phyloP scores from a whole-genome alignment of 2,113 vertebrate genomes.

The Speoplatyrhinus poulsoni region DNA sequence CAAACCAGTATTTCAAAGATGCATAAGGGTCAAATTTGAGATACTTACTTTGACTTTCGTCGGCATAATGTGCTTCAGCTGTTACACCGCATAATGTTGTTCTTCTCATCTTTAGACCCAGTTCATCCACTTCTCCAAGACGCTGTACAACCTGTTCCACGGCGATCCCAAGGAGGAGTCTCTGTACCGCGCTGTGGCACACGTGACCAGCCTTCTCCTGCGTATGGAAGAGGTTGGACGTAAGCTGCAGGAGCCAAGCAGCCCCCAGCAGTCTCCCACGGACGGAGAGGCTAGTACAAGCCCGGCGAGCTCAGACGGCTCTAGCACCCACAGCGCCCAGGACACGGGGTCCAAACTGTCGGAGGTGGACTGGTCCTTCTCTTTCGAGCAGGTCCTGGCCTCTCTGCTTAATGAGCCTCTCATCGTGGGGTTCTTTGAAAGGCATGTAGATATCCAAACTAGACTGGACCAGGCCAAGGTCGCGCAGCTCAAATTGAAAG shows the following conservation, averaged over 20 bases:
- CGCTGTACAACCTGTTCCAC: conserved; percentile 92
- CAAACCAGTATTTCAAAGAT: no score
- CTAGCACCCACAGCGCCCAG: conserved; percentile 44
- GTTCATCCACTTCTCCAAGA: conserved; percentile 96
- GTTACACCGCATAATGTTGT: background rate
- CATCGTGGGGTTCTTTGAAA: conserved; percentile 92
- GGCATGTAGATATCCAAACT: conserved; percentile 78
- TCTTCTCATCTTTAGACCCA: conserved; percentile 75
- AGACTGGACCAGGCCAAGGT: conserved; percentile 81
- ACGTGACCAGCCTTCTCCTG: conserved; percentile 87
- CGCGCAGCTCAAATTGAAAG: conserved; percentile 83
- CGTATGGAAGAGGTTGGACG: conserved; percentile 76
- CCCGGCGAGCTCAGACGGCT: conserved; percentile 44
- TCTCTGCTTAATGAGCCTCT: conserved; percentile 92
- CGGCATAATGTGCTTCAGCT: background rate
- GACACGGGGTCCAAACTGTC: conserved; percentile 29
- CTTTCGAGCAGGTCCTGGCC: conserved; percentile 95
- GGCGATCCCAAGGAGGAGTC: conserved; percentile 90
- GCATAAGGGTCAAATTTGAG: no score
- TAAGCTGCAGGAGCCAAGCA: conserved; percentile 70
- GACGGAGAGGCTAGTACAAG: conserved; percentile 34
- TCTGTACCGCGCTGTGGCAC: conserved; percentile 86
- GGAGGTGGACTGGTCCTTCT: conserved; percentile 89
- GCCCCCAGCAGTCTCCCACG: conserved; percentile 24
- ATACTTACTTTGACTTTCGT: no score